Evolutionary conservation across 2,888 invertebrate genomes (phyloP), one percentile per base, ranked within the genome.

Genomic region (Hanleya hanleyi): DNA sequence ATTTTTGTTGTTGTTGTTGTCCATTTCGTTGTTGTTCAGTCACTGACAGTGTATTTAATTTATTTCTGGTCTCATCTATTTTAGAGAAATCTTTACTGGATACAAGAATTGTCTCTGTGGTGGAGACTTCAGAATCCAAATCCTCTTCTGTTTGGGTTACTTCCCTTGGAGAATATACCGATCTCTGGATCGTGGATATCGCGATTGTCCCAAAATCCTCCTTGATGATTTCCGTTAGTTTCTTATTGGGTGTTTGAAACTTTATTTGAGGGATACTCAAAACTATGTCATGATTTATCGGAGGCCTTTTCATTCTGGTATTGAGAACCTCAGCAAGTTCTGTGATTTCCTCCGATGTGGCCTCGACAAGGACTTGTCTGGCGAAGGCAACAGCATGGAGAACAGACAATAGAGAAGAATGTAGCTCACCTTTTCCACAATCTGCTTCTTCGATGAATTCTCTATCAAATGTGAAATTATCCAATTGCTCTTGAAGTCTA

Each of bases 371-470:
- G 18, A 80, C 62, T 62, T 75, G 73, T 50, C 71, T 73, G 18
- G 77, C 35, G 22, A 78, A 74, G 70, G 70, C 74, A 9, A 75
- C 74, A 49, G 75, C 78, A 32, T 80, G 77, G 49, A 80, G 71
- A 50, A 77, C 64, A 18, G 71, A 41, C 37, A 74, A 77, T 51
- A 80, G 73, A 33, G 73, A 74, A 41, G 65, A 38, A 12, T 75
- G 68, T 38, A 80, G 74, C 12, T 71, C 70, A 6, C 37, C 35
- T 37, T 78, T 72, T 3, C 75, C 67, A 9, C 32, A 62, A 33
- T 80, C 80, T 15, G 69, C 71, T 7, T 67, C 74, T 9, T 41
- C 35, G 32, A 70, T 61, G 68, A 80, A 75, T 41, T 65, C 33
- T 41, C 18, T 41, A 9, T 41, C 41, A 12, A 18, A 41, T 18